Evolutionary conservation across 2,888 invertebrate species (phyloP).

Genomic region (Crocallis elinguaria): DNA sequence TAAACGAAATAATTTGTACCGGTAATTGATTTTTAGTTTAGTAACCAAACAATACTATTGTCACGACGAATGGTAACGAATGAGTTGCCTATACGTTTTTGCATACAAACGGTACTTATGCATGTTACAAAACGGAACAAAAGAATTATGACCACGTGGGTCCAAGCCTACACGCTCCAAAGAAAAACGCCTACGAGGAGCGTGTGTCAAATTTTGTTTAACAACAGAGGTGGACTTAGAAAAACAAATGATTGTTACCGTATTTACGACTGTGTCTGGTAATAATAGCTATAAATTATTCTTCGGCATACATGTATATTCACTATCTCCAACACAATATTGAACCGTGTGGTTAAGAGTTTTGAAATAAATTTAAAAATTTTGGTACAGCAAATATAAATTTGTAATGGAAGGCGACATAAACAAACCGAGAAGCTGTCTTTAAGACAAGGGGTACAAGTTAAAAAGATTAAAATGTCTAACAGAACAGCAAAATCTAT

Average conservation of each 20-base stretch:
- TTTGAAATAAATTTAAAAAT: neutral
- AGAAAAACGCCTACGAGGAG: constrained; percentile 62
- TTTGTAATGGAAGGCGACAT: neutral
- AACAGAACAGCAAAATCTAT: no score
- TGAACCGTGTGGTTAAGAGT: constrained; percentile 5
- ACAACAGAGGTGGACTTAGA: constrained; percentile 62
- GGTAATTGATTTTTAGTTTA: constrained; percentile 38
- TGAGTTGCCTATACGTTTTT: constrained; percentile 58
- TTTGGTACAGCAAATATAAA: neutral
- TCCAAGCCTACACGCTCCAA: constrained; percentile 56
- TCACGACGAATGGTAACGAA: constrained; percentile 43
- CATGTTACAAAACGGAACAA: constrained; percentile 65
- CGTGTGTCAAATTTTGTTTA: constrained; percentile 67
- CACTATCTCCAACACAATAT: neutral
- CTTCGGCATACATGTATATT: neutral
- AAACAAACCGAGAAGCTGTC: neutral
- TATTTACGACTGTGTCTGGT: constrained; percentile 50
- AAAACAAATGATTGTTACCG: constrained; percentile 65
- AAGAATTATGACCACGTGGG: constrained; percentile 67
- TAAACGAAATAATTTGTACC: constrained; percentile 28
- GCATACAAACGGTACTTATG: constrained; percentile 63
- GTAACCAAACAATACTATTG: constrained; percentile 51
- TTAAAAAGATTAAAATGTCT: neutral
- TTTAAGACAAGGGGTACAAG: neutral
- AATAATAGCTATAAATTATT: constrained; percentile 66